Evolutionary conservation across 2,888 invertebrate genomes (phyloP).

Genomic region (Drosophila neonasuta): DNA sequence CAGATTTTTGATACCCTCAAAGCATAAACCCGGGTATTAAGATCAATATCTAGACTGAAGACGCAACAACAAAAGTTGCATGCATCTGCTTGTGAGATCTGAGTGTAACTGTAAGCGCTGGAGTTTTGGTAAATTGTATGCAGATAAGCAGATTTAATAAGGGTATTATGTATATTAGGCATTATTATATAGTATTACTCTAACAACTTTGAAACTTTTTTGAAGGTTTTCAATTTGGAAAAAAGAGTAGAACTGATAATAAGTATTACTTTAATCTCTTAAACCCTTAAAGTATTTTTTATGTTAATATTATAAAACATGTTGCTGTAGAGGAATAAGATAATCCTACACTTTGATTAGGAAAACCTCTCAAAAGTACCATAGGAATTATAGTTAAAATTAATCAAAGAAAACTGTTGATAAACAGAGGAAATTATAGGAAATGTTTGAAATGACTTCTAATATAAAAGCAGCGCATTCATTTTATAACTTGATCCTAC

Average conservation of each 20-base stretch:
- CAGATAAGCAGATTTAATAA: neutral
- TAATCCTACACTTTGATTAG: too few species aligned
- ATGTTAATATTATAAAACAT: too few species aligned
- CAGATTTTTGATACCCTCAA: slow-evolving; percentile 16
- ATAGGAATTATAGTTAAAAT: too few species aligned
- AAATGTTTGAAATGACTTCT: too few species aligned
- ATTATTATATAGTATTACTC: neutral
- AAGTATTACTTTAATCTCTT: neutral
- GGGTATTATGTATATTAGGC: neutral
- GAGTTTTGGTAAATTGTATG: neutral
- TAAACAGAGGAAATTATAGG: too few species aligned
- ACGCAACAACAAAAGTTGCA: neutral
- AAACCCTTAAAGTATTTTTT: too few species aligned
- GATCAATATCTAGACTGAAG: slow-evolving; percentile 1
- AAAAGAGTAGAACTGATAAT: neutral
- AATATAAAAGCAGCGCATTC: too few species aligned
- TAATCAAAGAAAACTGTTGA: too few species aligned
- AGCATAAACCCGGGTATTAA: slow-evolving; percentile 10
- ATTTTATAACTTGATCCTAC: too few species aligned
- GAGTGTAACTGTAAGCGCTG: neutral
- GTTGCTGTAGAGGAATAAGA: too few species aligned
- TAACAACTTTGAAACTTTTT: neutral
- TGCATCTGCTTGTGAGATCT: neutral
- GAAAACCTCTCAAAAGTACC: too few species aligned
- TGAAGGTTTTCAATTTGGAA: neutral